Evolutionary conservation across 2,797 vertebrate species (phyloP).

Genomic region (Adelosebastes latens): DNA sequence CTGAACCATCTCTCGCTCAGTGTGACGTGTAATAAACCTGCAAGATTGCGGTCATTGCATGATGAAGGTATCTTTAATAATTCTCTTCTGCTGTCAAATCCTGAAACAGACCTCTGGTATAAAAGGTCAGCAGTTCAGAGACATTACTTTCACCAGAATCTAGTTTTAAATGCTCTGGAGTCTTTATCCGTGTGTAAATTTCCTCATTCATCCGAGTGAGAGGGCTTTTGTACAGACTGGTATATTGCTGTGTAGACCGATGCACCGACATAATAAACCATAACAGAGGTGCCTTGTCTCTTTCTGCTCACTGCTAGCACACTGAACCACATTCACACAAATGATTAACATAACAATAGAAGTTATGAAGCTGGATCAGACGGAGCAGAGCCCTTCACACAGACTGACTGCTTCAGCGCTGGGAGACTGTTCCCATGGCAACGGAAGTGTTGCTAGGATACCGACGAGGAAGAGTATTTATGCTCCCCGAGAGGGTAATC

Average conservation of each 20-base stretch:
- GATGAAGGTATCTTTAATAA: background rate
- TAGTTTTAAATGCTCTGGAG: background rate
- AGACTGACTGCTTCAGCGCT: conserved; percentile 26
- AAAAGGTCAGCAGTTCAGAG: background rate
- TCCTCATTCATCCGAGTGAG: background rate
- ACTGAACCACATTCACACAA: background rate
- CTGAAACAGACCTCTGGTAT: background rate
- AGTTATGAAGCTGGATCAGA: conserved; percentile 31
- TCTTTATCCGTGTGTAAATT: background rate
- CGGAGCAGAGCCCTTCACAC: conserved; percentile 4
- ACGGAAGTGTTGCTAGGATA: conserved; percentile 63
- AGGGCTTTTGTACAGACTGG: background rate
- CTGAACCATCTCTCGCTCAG: background rate
- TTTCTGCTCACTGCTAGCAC: background rate
- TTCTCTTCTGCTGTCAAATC: background rate
- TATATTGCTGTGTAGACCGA: background rate
- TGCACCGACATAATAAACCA: background rate
- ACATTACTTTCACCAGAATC: background rate
- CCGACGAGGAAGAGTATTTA: conserved; percentile 22
- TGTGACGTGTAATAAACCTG: background rate
- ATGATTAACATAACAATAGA: conserved; percentile 61
- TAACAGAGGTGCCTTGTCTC: background rate
- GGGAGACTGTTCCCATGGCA: conserved; percentile 68
- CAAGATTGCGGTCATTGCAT: background rate
- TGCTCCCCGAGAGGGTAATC: conserved; percentile 39